Conservation (phyloP, 1,140 invertebrate species). For the Drosophila eugracilis region DNA sequence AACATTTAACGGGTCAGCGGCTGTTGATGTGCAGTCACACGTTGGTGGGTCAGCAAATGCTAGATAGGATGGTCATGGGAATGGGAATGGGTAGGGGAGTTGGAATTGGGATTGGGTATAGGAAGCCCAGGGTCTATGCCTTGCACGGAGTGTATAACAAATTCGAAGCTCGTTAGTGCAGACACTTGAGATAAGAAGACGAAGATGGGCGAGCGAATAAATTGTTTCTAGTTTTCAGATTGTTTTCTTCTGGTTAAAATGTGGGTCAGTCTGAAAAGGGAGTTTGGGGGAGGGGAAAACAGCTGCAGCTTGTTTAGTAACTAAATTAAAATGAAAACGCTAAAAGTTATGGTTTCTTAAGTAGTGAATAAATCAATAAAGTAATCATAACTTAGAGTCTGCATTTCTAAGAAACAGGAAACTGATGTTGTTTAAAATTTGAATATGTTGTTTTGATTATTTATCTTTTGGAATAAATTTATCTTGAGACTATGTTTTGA, state of each 20-base stretch:
- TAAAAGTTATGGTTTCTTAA: conserved; percentile 3
- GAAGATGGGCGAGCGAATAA: conserved; percentile 59
- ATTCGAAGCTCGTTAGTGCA: conserved; percentile 76
- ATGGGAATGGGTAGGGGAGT: background rate
- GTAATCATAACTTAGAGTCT: background rate
- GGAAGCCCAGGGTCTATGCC: conserved; percentile 13
- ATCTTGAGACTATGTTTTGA: background rate
- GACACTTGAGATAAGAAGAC: conserved; percentile 73
- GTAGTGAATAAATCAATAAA: conserved; percentile 12
- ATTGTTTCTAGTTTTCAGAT: conserved; percentile 46
- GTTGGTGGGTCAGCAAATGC: conserved; percentile 20
- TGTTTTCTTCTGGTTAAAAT: conserved; percentile 26
- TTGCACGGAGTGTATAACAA: conserved; percentile 50
- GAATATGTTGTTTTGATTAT: background rate
- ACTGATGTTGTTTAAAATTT: too few relatives aligned
- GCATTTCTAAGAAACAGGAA: too few relatives aligned
- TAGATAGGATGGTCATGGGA: conserved; percentile 2
- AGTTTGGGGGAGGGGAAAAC: conserved; percentile 11
- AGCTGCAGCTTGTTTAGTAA: conserved; percentile 1
- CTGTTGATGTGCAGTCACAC: conserved; percentile 52
- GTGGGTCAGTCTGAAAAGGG: conserved; percentile 31
- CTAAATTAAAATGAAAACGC: background rate
- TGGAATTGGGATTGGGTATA: background rate
- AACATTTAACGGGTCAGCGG: conserved; percentile 76
- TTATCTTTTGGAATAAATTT: background rate